Percentiles rank a stretch among this genome's conserved stretches.
Conservation (phyloP, 2,797 vertebrate species). For the Tamandua tetradactyla region DNA sequence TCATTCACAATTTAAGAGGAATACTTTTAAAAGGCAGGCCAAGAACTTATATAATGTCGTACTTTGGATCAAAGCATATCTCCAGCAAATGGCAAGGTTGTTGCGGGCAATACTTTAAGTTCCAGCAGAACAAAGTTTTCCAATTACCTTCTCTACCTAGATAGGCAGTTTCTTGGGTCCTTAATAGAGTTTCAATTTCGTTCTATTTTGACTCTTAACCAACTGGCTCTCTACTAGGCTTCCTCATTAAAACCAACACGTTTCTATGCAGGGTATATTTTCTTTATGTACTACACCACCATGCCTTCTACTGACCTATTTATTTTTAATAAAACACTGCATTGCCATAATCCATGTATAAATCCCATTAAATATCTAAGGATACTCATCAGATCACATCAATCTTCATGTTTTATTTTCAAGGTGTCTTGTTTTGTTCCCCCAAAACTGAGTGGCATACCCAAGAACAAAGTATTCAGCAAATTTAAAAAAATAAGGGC, state of each 20-base stretch:
- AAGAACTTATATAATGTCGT: not conserved
- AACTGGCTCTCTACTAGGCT: not conserved
- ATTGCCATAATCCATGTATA: not conserved
- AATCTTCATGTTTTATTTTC: conserved; percentile 9
- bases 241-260: not conserved
- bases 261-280: not conserved
- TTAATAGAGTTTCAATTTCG: not conserved
- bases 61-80: not conserved
- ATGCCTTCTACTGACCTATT: not conserved
- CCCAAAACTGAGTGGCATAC: not conserved
- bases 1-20: not conserved
- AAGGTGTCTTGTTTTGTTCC: not conserved
- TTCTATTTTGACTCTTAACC: not conserved
- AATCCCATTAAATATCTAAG: conserved; percentile 23
- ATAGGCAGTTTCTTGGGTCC: not conserved
- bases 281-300: not conserved
- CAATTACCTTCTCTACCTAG: not conserved
- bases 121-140: not conserved
- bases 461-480: not conserved
- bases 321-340: conserved; percentile 12
- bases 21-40: not conserved
- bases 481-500: not conserved
- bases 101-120: not conserved
- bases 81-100: not conserved
- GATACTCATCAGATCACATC: not conserved